Evolutionary conservation across 1,140 invertebrate genomes (phyloP), one percentile per base, ranked within the genome.

Genomic region (Lithobius niger): DNA sequence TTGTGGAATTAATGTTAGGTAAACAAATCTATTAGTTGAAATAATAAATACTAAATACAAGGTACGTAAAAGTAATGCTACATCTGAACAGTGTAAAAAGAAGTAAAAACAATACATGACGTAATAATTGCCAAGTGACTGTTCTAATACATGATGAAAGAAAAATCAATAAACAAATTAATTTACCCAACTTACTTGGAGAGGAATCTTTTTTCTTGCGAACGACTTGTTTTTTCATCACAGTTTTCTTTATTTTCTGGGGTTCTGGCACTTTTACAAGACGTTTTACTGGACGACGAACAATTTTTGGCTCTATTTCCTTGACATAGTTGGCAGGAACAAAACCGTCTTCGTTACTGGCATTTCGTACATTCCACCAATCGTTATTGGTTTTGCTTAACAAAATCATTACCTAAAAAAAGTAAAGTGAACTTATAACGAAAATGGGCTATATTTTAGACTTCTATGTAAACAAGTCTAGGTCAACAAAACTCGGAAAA

Each of bases 351-450:
- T 81, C 79, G 0, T 92, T 86, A 65, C 91, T 89, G 0, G 80
- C 78, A 73, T 94, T 96, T 15, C 92, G 75, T 2, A 97, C 87
- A 62, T 88, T 90, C 96, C 96, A 99, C 95, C 96, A 99, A 69
- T 99, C 96, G 1, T 83, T 79, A 70, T 97, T 98, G 1, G 90
- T 96, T 73, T 95, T 94, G 63, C 86, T 90, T 45, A 97, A 75
- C 1, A 99, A 73, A 63, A 94, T 84, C 85, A 98, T 89, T 2
- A 82, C 69, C 74, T 84, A 69, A 22, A 50, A 50, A 43, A 55
- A 40, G 53, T n/a, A n/a, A n/a, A n/a, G n/a, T n/a, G n/a, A n/a
- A n/a, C n/a, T n/a, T n/a, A n/a, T n/a, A n/a, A n/a, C n/a, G n/a
- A n/a, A n/a, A n/a, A n/a, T n/a, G n/a, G n/a, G n/a, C n/a, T n/a